Conservation (phyloP, 2,113 vertebrate species). For the Lagopus leucura region DNA sequence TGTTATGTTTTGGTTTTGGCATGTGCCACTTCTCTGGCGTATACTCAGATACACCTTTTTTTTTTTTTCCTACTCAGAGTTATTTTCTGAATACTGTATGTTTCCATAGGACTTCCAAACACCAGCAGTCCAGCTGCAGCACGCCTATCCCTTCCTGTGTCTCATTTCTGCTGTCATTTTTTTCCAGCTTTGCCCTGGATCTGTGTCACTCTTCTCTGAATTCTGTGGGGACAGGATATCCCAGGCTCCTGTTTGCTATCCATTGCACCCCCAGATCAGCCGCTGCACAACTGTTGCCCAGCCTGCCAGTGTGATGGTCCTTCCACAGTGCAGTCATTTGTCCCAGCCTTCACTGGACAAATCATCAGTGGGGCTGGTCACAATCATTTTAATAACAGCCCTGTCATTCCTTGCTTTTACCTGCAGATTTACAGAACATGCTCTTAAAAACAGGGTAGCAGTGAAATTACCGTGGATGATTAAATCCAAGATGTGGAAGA, state of each 20-base stretch:
- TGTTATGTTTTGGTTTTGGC: neutral
- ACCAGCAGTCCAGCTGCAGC: neutral
- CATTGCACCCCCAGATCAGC: neutral
- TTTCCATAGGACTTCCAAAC: neutral
- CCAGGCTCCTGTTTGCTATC: neutral
- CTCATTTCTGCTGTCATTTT: neutral
- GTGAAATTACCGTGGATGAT: neutral
- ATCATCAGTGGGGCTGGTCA: neutral
- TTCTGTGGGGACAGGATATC: neutral
- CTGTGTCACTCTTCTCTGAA: accelerated
- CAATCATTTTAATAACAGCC: neutral
- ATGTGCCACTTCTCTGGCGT: neutral
- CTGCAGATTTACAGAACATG: neutral
- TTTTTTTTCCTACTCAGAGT: neutral
- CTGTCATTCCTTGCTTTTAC: neutral
- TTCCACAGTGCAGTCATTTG: neutral
- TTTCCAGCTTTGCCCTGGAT: neutral
- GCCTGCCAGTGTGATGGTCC: neutral
- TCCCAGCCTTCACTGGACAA: neutral
- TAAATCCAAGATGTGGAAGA: neutral
- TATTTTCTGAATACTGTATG: neutral
- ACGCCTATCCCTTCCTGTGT: accelerated
- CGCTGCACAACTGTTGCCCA: neutral
- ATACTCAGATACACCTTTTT: neutral
- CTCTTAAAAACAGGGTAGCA: neutral